A percentile compares a stretch with the other conserved stretches of the same genome.
phyloP scores from a whole-genome alignment of 2,888 invertebrate genomes.

The Anodontia alba region DNA sequence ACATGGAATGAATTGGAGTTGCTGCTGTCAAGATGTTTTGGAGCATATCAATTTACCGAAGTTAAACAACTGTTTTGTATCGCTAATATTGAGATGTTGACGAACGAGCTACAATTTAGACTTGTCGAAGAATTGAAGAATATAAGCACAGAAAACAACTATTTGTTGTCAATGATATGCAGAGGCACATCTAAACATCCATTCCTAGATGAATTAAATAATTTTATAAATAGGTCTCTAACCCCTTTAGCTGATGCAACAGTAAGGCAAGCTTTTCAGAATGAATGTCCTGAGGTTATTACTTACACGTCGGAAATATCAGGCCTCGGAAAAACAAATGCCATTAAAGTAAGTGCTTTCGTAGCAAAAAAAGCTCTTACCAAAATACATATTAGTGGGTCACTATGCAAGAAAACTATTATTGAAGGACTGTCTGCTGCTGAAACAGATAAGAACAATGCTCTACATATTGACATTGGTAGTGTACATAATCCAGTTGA shows the following conservation, averaged over 20 bases:
- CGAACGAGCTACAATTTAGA: conserved; percentile 61
- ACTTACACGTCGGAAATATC: conserved; percentile 63
- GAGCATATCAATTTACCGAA: conserved; percentile 17
- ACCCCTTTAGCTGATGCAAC: conserved; percentile 26
- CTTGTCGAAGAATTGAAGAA: conserved; percentile 55
- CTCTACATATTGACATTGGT: conserved; percentile 69
- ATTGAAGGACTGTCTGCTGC: conserved; percentile 43
- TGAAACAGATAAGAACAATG: conserved; percentile 36
- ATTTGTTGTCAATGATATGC: conserved; percentile 62
- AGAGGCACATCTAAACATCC: conserved; percentile 63
- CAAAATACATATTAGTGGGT: conserved; percentile 68
- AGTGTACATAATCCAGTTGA: conserved; percentile 48
- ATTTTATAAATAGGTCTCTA: neutral
- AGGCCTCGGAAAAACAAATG: conserved; percentile 67
- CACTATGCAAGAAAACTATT: conserved; percentile 38
- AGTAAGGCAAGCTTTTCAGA: conserved; percentile 28
- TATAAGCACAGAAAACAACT: conserved; percentile 19
- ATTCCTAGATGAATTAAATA: conserved; percentile 54
- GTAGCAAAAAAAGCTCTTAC: conserved; percentile 20
- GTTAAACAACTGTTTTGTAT: conserved; percentile 53
- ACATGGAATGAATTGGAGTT: conserved; percentile 62
- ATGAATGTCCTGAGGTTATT: conserved; percentile 42
- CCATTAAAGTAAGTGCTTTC: conserved; percentile 46
- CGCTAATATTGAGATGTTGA: conserved; percentile 63
- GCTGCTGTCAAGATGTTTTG: conserved; percentile 59